A percentile compares a stretch with the other conserved stretches of the same genome.
These are phyloP conservation scores for Chironomus tentans DNA, from an alignment of 2,888 invertebrate genomes.

Conservation along the genomic window DNA sequence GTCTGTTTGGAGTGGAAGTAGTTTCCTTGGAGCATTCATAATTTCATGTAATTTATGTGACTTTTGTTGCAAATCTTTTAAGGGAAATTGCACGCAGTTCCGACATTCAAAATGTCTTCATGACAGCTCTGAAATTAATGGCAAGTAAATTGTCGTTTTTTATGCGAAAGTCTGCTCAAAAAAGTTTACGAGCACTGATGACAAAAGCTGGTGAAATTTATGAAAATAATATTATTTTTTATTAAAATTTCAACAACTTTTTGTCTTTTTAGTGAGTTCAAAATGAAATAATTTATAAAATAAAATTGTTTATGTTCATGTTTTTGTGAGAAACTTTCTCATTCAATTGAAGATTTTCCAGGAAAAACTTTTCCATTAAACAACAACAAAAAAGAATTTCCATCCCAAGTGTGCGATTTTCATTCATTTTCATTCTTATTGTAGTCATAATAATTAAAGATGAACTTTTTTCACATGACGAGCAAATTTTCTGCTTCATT, in stretches of 20 bases:
- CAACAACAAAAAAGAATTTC: too few species aligned
- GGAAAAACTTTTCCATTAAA: neutral
- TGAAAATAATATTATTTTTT: neutral
- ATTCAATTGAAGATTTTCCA: neutral
- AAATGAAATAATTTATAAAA: too few species aligned
- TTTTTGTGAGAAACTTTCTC: neutral
- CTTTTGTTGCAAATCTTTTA: too few species aligned
- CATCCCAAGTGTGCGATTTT: constrained; percentile 12
- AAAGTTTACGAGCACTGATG: too few species aligned
- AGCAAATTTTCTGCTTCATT: neutral
- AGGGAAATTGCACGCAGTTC: neutral
- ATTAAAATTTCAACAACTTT: neutral
- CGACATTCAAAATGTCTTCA: neutral
- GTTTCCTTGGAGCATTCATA: too few species aligned
- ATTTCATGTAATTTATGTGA: too few species aligned
- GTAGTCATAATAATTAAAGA: constrained; percentile 8
- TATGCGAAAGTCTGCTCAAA: too few species aligned
- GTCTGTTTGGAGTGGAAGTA: too few species aligned
- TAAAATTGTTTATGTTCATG: neutral
- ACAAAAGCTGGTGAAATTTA: neutral
- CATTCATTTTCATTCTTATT: neutral
- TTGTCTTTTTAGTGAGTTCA: neutral
- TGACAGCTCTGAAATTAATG: neutral
- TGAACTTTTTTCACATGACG: neutral
- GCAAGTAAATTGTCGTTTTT: too few species aligned